A percentile compares a stretch with the other conserved stretches of the same genome.
These are phyloP conservation scores for Noctilio leporinus DNA, from an alignment of 2,113 vertebrate genomes.

Conservation along the genomic window DNA sequence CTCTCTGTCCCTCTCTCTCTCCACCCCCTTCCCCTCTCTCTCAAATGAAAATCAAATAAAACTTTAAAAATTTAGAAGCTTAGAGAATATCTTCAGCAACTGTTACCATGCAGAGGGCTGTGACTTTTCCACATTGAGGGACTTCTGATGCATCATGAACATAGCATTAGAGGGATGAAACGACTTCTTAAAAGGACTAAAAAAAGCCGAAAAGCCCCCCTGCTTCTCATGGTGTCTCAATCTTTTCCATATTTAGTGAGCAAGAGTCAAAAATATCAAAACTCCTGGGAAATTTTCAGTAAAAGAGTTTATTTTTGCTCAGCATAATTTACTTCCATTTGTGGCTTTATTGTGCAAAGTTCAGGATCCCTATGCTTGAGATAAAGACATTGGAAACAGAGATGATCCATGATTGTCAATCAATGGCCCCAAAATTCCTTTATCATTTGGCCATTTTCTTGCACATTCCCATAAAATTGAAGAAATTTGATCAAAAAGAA, in stretches of 20 bases:
- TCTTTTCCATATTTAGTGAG: conserved; percentile 74
- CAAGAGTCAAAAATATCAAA: conserved; percentile 73
- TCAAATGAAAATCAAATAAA: too few species aligned
- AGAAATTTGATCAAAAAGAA: background rate
- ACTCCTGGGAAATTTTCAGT: conserved; percentile 73
- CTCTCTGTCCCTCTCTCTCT: too few species aligned
- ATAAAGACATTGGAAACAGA: background rate
- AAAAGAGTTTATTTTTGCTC: conserved; percentile 69
- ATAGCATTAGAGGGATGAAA: conserved; percentile 34
- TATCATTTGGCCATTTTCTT: conserved; percentile 1
- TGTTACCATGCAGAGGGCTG: background rate
- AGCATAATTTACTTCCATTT: conserved; percentile 64
- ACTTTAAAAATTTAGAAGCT: conserved; percentile 2
- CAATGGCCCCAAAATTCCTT: background rate
- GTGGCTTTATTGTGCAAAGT: conserved; percentile 42
- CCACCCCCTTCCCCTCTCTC: too few species aligned
- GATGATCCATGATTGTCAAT: background rate
- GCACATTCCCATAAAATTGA: background rate
- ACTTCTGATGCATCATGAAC: conserved; percentile 33
- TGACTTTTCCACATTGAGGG: conserved; percentile 11
- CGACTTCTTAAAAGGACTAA: conserved; percentile 56
- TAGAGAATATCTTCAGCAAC: background rate
- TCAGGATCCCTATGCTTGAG: conserved; percentile 31
- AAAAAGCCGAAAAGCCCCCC: conserved; percentile 59
- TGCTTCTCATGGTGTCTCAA: conserved; percentile 53